Base-by-base conservation (phyloP, 2,888 invertebrate genomes). In the Acleris emargana region DNA sequence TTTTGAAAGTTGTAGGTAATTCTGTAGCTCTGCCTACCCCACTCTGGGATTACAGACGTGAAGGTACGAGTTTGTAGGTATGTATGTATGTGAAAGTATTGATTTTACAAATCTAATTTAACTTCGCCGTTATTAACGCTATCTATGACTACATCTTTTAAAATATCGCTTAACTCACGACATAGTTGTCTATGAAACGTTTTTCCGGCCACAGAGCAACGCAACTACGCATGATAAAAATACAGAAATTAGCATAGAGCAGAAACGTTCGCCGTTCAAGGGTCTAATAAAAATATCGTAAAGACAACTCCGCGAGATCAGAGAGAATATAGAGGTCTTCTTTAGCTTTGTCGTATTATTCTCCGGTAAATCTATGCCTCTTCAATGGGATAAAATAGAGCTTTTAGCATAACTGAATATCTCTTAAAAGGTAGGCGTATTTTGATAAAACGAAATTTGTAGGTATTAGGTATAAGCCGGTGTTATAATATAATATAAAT, bases 201-300 rank as follows among this genome's bases (percentile, higher is more conserved):
- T 61, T 67, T 61, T 54, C 62, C 74, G 72, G 73, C 71, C 73
- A 32, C 32, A 32, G 9, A 32, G 9, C 32, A 9, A 32, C 32
- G 9, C 32, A 25, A 25, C 9, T 32, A 32, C 32, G 32, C 32
- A 32, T 3, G 69, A 77, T 77, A 74, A 77, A 76, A 72, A 73
- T 67, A 71, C 69, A 72, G 78, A 79, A 77, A 81, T 81, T 77
- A 77, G 66, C 64, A 72, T 71, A 68, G 58, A 60, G 68, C 64
- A 69, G 71, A 70, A 66, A 62, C 68, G 64, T 45, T 62, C 64
- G 58, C 70, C 71, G 73, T 73, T 71, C 62, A 60, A 66, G 62
- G 61, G 67, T 57, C 68, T 69, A 73, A 77, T 81, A 81, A 82
- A 80, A 80, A 75, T 76, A 78, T 79, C 77, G 72, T 76, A 78